Base-by-base conservation (phyloP, 1,140 invertebrate species). In the Daktulosphaira vitifoliae region DNA sequence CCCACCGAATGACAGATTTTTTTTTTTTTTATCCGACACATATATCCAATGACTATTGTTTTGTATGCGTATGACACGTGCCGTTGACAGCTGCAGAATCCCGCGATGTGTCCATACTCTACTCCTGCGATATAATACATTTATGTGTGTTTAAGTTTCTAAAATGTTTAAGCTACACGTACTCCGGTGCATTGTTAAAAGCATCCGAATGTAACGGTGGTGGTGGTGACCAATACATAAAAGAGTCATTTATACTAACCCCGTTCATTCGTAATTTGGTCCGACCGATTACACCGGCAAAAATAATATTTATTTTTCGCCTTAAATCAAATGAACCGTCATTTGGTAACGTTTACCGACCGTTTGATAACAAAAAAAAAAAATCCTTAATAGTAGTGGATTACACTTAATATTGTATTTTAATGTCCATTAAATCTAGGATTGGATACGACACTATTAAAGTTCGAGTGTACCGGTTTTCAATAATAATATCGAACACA, bases 41-140 rank as follows among this genome's bases (percentile, higher is more conserved):
- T 15, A 25, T 56, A n/a, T 56, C 42, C 16, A 37, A 33, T 6
- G 37, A 38, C 37, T 8, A 37, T 16, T 50, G 48, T 50, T 50
- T 50, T 13, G 20, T 15, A 26, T 25, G 22, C 4, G 44, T 33
- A 44, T 22, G 53, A 56, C 53, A 56, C 53, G 53, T 56, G 53
- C 53, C 53, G 53, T 44, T 56, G 53, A 56, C 53, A 56, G 53
- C 53, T 56, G 8, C 53, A 56, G 53, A 56, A 56, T 56, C 53
- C 38, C 39, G n/a, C n/a, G 53, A 42, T 29, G 38, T 33, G 29
- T 33, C 29, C 29, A 33, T 33, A 33, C 11, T 33, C 29, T 33
- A 33, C 11, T n/a, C n/a, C n/a, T n/a, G n/a, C 11, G 11, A 6
- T 33, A 33, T 33, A 33, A 33, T 33, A 37, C 51, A 29, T 23